Percentiles rank a stretch among this genome's conserved stretches.
Evolutionary conservation across 2,113 vertebrate species (phyloP).

Genomic region (Prietella phreatophila): DNA sequence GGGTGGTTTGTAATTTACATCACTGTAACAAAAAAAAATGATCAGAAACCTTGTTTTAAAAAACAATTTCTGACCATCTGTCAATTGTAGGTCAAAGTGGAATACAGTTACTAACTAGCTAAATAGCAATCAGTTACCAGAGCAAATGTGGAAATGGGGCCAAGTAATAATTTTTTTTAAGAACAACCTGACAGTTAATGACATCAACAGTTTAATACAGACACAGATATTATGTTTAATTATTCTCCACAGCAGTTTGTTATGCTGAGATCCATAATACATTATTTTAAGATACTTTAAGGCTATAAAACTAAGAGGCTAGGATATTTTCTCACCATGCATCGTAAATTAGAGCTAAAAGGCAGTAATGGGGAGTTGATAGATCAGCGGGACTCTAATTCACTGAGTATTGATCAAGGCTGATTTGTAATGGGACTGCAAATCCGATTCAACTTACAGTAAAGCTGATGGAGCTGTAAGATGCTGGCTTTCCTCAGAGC

Average conservation of each 20-base stretch:
- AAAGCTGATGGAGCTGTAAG: slow-evolving; percentile 83
- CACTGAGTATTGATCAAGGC: slow-evolving; percentile 88
- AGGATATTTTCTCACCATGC: slow-evolving; percentile 88
- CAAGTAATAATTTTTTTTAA: neutral
- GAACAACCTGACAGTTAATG: neutral
- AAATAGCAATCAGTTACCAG: neutral
- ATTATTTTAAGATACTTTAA: slow-evolving; percentile 76
- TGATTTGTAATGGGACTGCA: slow-evolving; percentile 89
- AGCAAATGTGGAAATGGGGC: neutral
- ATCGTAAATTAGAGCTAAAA: slow-evolving; percentile 84
- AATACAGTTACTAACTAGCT: neutral
- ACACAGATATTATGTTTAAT: slow-evolving; percentile 17
- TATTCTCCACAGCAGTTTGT: neutral
- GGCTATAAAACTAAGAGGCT: slow-evolving; percentile 81
- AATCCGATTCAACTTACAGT: slow-evolving; percentile 91
- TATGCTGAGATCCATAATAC: slow-evolving; percentile 61
- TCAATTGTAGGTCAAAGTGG: neutral
- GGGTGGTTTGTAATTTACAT: neutral
- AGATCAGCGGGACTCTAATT: slow-evolving; percentile 96
- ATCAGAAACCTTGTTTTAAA: neutral
- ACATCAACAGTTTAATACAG: slow-evolving; percentile 6
- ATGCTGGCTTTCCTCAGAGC: slow-evolving; percentile 68
- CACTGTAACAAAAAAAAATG: neutral
- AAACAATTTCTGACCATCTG: neutral
- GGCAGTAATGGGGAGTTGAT: slow-evolving; percentile 98